A percentile compares a stretch with the other conserved stretches of the same genome.
phyloP scores from a whole-genome alignment of 2,113 vertebrate genomes.

The Oryzias celebensis region DNA sequence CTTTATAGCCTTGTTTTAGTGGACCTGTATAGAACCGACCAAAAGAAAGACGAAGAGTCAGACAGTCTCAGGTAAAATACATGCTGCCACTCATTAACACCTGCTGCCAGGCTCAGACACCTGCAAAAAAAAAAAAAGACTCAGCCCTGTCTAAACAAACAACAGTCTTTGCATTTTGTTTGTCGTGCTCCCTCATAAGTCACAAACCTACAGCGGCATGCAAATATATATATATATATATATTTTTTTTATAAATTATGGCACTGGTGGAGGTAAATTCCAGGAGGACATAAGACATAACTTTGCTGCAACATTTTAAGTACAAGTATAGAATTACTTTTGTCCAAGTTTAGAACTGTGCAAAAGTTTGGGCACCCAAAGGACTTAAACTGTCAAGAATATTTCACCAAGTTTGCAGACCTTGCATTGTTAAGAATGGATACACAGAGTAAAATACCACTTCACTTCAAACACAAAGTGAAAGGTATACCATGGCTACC shows the following conservation, averaged over 20 bases:
- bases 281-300: not conserved
- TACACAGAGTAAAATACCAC: not conserved
- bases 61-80: slow-evolving; percentile 38
- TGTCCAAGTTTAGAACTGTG: not conserved
- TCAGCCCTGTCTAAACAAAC: slow-evolving; percentile 21
- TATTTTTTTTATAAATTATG: not conserved
- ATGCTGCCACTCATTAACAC: slow-evolving; percentile 50
- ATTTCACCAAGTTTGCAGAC: not conserved
- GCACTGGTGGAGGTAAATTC: not conserved
- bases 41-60: slow-evolving; percentile 41
- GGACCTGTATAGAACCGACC: slow-evolving; percentile 45
- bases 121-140: slow-evolving; percentile 1
- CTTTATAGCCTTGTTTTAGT: slow-evolving; percentile 46
- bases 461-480: not conserved
- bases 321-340: not conserved
- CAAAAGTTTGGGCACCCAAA: not conserved
- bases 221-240: not conserved
- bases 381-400: not conserved
- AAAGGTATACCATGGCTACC: not conserved
- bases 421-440: not conserved
- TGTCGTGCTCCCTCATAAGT: slow-evolving; percentile 1
- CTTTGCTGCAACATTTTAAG: not conserved
- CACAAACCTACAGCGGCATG: slow-evolving; percentile 1
- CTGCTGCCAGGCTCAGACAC: slow-evolving; percentile 24
- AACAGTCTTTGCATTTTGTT: not conserved